These are phyloP conservation scores for Tuberolachnus salignus DNA, from an alignment of 2,888 invertebrate species.

Conservation along the genomic window DNA sequence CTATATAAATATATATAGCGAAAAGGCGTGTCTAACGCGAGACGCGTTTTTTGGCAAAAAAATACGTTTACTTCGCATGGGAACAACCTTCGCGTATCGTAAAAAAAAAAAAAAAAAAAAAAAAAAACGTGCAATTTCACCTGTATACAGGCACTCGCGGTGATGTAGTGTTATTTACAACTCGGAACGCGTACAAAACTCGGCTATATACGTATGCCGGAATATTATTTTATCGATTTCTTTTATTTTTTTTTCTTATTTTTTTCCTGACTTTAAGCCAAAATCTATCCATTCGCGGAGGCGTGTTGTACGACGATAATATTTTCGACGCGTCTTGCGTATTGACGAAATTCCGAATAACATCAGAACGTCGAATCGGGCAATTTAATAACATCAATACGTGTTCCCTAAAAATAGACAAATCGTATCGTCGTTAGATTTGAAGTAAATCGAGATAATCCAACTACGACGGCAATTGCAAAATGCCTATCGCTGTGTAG, in stretches of 20 bases:
- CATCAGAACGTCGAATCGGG: too few relatives aligned
- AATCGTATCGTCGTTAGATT: too few relatives aligned
- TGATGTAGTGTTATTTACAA: background rate
- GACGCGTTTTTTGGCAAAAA: conserved; percentile 28
- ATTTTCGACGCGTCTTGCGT: background rate
- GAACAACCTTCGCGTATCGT: conserved; percentile 5
- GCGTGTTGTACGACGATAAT: too few relatives aligned
- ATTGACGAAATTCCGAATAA: too few relatives aligned
- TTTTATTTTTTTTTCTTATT: background rate
- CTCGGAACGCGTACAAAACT: conserved; percentile 3
- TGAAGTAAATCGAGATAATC: too few relatives aligned
- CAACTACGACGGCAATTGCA: too few relatives aligned
- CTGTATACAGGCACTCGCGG: background rate
- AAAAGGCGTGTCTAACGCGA: background rate
- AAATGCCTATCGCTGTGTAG: too few relatives aligned
- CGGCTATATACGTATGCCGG: background rate
- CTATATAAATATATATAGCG: background rate
- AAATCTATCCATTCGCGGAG: background rate
- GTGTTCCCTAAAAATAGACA: too few relatives aligned
- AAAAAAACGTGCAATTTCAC: conserved; percentile 25
- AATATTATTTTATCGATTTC: conserved; percentile 20
- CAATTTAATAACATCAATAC: too few relatives aligned
- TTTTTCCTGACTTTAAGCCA: conserved; percentile 22
- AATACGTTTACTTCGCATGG: conserved; percentile 8
- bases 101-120: too few relatives aligned